Conservation (phyloP, 2,797 vertebrate genomes). For the Falco concolor region DNA sequence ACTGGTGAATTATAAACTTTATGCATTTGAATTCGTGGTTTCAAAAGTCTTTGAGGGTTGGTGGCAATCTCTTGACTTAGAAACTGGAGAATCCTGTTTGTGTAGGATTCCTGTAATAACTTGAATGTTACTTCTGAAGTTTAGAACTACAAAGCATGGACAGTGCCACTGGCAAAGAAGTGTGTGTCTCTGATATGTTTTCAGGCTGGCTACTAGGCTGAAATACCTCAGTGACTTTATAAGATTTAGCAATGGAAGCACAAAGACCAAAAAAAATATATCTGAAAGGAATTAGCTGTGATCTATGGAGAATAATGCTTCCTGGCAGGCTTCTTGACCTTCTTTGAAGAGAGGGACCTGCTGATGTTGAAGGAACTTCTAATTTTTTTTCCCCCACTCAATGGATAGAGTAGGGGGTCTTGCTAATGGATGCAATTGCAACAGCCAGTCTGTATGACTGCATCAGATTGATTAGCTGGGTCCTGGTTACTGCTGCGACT, state of each 20-base stretch:
- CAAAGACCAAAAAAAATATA: neutral
- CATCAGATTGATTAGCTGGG: conserved; percentile 55
- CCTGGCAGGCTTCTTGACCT: conserved; percentile 16
- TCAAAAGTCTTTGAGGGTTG: neutral
- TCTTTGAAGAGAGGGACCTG: conserved; percentile 7
- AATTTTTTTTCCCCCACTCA: neutral
- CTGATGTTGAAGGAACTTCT: neutral
- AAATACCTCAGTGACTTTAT: neutral
- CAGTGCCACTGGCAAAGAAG: neutral
- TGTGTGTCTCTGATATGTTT: neutral
- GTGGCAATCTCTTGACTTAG: neutral
- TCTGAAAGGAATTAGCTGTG: neutral
- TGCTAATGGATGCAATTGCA: conserved; percentile 50
- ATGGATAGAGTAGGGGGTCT: conserved; percentile 45
- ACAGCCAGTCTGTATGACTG: conserved; percentile 26
- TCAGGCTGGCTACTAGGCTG: neutral
- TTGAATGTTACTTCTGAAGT: neutral
- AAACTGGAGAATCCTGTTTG: neutral
- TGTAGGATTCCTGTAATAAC: neutral
- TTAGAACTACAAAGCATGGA: neutral
- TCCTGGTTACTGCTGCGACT: conserved; percentile 47
- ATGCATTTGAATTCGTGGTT: neutral
- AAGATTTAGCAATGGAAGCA: neutral
- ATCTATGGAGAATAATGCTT: neutral
- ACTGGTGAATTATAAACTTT: neutral